These are phyloP conservation scores for Psix sp. DNA, from an alignment of 1,140 invertebrate genomes.

Conservation along the genomic window DNA sequence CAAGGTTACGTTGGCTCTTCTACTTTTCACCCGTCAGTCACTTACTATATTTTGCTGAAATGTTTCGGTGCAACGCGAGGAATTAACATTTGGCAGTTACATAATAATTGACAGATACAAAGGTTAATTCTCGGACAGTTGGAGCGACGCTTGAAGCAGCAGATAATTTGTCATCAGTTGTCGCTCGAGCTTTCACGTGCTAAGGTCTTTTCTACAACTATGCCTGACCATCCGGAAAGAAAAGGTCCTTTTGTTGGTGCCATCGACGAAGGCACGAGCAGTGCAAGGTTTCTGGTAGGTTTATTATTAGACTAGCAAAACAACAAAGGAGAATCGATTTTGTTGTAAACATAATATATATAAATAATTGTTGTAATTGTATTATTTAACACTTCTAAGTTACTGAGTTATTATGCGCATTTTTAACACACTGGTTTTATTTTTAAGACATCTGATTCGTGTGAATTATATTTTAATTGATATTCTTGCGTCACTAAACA, in stretches of 20 bases:
- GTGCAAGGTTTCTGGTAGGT: slow-evolving; percentile 84
- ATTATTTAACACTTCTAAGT: neutral
- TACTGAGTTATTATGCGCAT: neutral
- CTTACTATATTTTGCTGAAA: slow-evolving; percentile 21
- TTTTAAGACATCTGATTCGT: too few species aligned
- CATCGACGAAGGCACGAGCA: slow-evolving; percentile 97
- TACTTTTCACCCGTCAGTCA: slow-evolving; percentile 17
- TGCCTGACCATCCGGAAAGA: slow-evolving; percentile 62
- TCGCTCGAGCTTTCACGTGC: neutral
- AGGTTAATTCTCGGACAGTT: slow-evolving; percentile 28
- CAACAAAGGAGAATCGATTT: too few species aligned
- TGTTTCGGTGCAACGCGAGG: slow-evolving; percentile 4
- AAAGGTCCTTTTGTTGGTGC: slow-evolving; percentile 83
- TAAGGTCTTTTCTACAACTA: slow-evolving; percentile 31
- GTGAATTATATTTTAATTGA: too few species aligned
- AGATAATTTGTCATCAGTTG: too few species aligned
- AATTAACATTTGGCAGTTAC: slow-evolving; percentile 40
- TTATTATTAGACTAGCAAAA: slow-evolving; percentile 32
- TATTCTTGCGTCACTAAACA: too few species aligned
- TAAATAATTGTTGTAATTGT: too few species aligned
- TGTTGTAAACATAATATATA: too few species aligned
- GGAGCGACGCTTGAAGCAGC: too few species aligned
- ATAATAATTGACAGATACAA: slow-evolving; percentile 43
- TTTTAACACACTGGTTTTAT: too few species aligned
- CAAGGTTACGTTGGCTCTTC: slow-evolving; percentile 16